Evolutionary conservation across 2,797 vertebrate genomes (phyloP).

Genomic region (Enteromius trimaculatus): DNA sequence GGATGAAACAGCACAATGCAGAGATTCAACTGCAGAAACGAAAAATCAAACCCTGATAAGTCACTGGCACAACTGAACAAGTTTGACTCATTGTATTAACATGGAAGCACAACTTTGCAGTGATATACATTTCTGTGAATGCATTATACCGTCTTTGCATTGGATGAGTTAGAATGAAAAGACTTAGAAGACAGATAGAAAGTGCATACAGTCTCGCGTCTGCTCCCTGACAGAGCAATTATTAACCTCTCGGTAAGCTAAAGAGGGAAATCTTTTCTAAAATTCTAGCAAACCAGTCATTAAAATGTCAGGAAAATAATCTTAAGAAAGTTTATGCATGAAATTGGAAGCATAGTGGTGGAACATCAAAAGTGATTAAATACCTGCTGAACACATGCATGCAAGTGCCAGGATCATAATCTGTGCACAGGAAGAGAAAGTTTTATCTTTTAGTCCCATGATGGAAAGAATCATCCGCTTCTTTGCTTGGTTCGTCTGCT

Average conservation of each 20-base stretch:
- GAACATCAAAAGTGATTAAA: constrained; percentile 4
- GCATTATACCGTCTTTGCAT: neutral
- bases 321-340: neutral
- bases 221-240: neutral
- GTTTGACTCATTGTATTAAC: neutral
- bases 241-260: neutral
- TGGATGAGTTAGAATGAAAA: neutral
- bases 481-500: neutral
- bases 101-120: neutral
- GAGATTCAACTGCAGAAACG: constrained; percentile 22
- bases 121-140: neutral
- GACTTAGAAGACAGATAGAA: neutral
- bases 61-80: neutral
- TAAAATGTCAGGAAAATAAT: neutral
- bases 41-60: neutral
- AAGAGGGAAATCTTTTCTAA: constrained; percentile 12
- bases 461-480: constrained; percentile 4
- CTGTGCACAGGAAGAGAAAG: constrained; percentile 14
- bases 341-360: neutral
- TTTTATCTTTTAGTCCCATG: constrained; percentile 17
- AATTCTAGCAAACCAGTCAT: neutral
- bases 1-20: constrained; percentile 15
- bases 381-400: constrained; percentile 32
- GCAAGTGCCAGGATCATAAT: constrained; percentile 16
- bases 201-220: neutral